Evolutionary conservation across 2,113 vertebrate genomes (phyloP).

Genomic region (Cochlearius cochlearius): DNA sequence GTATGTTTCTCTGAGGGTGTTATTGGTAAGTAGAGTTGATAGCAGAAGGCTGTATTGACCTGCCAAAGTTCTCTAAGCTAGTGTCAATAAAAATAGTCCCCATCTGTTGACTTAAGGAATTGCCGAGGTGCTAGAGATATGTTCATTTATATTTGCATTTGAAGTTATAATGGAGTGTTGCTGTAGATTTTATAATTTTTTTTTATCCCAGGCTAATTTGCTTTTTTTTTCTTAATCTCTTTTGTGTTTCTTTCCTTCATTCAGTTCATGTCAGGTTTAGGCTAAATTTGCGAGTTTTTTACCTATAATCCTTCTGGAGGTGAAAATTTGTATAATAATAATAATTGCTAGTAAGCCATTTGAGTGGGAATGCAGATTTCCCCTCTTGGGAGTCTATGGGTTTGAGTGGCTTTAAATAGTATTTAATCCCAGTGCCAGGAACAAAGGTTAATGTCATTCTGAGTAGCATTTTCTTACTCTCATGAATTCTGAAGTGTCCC

Average conservation of each 20-base stretch:
- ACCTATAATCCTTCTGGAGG: background rate
- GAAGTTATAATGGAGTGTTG: background rate
- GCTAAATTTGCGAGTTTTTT: background rate
- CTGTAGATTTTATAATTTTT: background rate
- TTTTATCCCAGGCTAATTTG: background rate
- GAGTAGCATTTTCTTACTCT: background rate
- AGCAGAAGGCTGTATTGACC: background rate
- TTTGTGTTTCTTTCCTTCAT: background rate
- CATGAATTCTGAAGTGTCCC: background rate
- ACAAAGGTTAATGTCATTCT: background rate
- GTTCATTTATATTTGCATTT: background rate
- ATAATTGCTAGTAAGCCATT: background rate
- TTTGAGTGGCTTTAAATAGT: background rate
- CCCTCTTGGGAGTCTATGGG: background rate
- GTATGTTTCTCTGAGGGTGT: slow-evolving; percentile 43
- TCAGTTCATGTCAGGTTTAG: background rate
- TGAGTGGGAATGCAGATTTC: background rate
- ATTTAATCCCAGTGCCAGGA: background rate
- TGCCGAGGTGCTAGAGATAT: background rate
- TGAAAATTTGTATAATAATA: background rate
- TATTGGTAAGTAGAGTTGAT: background rate
- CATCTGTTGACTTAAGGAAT: background rate
- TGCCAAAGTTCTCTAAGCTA: background rate
- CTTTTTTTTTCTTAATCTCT: background rate
- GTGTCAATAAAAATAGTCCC: background rate